These are phyloP conservation scores for Zenarchopterus dispar DNA, from an alignment of 2,797 vertebrate genomes.

Conservation along the genomic window DNA sequence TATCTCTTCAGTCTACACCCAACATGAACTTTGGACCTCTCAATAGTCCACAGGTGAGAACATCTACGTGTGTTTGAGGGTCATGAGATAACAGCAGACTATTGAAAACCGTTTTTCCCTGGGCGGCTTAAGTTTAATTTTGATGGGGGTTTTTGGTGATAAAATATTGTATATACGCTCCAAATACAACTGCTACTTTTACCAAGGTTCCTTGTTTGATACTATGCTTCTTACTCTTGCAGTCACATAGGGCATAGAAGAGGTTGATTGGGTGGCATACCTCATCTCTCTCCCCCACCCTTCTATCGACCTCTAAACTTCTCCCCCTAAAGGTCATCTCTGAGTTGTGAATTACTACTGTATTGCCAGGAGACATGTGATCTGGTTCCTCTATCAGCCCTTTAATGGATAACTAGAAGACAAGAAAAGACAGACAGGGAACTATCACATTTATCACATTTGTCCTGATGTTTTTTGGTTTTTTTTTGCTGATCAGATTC, in stretches of 20 bases:
- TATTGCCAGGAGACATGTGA: conserved; percentile 50
- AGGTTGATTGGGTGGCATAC: conserved; percentile 50
- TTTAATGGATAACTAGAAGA: conserved; percentile 44
- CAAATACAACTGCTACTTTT: conserved; percentile 9
- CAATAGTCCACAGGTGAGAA: conserved; percentile 87
- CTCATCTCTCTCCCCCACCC: conserved; percentile 39
- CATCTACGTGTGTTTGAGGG: conserved; percentile 4
- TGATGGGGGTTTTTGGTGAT: not conserved
- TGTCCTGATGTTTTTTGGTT: conserved; percentile 1
- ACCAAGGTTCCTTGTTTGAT: conserved; percentile 32
- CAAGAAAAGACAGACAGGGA: not conserved
- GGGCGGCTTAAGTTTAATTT: not conserved
- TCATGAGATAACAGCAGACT: not conserved
- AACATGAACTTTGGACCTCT: conserved; percentile 86
- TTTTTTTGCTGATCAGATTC: not conserved
- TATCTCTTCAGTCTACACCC: conserved; percentile 85
- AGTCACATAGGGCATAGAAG: conserved; percentile 28
- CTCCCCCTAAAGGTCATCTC: conserved; percentile 64
- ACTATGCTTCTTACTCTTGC: conserved; percentile 43
- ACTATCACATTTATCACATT: conserved; percentile 9
- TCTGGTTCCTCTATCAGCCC: conserved; percentile 31
- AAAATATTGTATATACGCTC: conserved; percentile 8
- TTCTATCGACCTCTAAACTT: conserved; percentile 71
- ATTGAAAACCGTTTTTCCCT: not conserved
- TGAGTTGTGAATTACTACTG: conserved; percentile 47